These are phyloP conservation scores for Drosophila paracracens DNA, from an alignment of 2,888 invertebrate species.

Conservation along the genomic window DNA sequence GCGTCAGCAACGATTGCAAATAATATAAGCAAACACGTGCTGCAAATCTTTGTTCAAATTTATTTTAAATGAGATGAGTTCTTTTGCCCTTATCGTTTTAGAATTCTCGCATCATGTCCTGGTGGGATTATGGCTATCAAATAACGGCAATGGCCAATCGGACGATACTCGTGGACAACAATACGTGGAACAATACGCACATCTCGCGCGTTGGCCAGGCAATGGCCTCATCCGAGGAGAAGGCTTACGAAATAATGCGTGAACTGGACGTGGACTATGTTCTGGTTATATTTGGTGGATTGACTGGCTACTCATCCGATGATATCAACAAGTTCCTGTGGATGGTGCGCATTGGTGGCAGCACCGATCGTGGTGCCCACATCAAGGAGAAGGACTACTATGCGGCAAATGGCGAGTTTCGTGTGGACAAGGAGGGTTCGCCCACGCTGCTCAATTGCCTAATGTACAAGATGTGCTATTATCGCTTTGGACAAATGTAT, in stretches of 20 bases:
- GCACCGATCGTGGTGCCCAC: constrained; percentile 96
- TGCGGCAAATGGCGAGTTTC: constrained; percentile 97
- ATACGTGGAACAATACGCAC: constrained; percentile 99
- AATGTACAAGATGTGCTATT: constrained; percentile 99
- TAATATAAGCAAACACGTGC: neutral
- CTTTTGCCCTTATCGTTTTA: constrained; percentile 79
- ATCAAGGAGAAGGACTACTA: constrained; percentile 99
- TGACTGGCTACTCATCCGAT: constrained; percentile 99
- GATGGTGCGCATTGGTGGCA: constrained; percentile 99
- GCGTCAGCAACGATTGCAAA: neutral
- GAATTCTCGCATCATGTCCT: constrained; percentile 99
- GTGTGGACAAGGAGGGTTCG: constrained; percentile 97
- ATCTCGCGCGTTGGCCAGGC: constrained; percentile 99
- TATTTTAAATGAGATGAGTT: neutral
- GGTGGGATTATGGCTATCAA: constrained; percentile 99
- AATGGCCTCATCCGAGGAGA: constrained; percentile 98
- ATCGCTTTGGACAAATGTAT: constrained; percentile 97
- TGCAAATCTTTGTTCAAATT: neutral
- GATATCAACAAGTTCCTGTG: constrained; percentile 99
- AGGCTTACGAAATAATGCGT: constrained; percentile 98
- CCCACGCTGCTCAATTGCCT: constrained; percentile 96
- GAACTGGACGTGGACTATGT: constrained; percentile 99
- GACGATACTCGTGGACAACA: constrained; percentile 98
- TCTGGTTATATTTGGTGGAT: constrained; percentile 98
- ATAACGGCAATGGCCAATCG: constrained; percentile 99